phyloP scores from a whole-genome alignment of 2,113 vertebrate species.

The Grantiella picta region DNA sequence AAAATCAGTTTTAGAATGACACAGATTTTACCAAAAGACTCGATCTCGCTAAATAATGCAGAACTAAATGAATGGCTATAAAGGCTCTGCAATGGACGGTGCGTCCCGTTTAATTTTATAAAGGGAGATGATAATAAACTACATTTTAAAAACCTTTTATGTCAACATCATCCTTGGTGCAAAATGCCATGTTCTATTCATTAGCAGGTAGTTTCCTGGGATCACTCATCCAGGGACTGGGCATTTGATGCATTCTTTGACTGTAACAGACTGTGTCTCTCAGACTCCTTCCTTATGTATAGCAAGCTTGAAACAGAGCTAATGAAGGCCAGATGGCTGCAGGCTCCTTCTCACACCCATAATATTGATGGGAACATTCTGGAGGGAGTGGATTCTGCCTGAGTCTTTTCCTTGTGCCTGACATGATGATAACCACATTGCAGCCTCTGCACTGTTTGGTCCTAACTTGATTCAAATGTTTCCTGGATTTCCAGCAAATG shows the following conservation, averaged over 20 bases:
- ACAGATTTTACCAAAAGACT: not conserved
- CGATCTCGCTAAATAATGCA: not conserved
- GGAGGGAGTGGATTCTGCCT: not conserved
- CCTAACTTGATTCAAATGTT: constrained; percentile 33
- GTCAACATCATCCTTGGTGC: not conserved
- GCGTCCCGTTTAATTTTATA: not conserved
- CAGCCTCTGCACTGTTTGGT: not conserved
- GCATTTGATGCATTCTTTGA: not conserved
- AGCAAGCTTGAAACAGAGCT: constrained; percentile 11
- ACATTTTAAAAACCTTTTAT: not conserved
- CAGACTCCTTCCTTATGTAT: not conserved
- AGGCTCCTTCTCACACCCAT: constrained; percentile 43
- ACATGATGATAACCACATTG: constrained; percentile 35
- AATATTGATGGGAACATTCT: not conserved
- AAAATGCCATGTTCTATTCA: not conserved
- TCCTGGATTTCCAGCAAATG: constrained; percentile 34
- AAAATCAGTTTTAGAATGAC: not conserved
- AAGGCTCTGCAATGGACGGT: not conserved
- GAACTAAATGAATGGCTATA: not conserved
- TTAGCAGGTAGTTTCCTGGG: not conserved
- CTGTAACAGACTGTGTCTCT: not conserved
- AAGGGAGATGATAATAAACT: not conserved
- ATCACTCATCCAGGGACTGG: not conserved
- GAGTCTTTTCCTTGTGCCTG: not conserved
- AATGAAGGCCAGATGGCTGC: constrained; percentile 65